phyloP scores from a whole-genome alignment of 2,888 invertebrate species.

The Synanthedon myopaeformis region DNA sequence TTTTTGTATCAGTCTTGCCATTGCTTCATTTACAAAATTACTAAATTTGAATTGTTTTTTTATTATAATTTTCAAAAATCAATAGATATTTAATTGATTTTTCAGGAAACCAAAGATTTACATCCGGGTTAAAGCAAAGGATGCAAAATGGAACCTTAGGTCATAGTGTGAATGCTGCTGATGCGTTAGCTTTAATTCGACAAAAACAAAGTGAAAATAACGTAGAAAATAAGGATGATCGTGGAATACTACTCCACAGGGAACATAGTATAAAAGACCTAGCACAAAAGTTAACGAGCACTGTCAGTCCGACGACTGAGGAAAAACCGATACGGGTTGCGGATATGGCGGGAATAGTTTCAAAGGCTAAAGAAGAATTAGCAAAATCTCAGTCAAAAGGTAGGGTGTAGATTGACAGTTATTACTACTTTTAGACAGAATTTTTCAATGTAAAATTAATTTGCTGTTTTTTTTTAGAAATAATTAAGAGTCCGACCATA shows the following conservation, averaged over 20 bases:
- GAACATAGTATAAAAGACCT: conserved; percentile 91
- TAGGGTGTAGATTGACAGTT: conserved; percentile 2
- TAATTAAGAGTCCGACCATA: conserved; percentile 76
- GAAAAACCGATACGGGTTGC: conserved; percentile 77
- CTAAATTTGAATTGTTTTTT: neutral
- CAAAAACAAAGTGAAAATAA: conserved; percentile 71
- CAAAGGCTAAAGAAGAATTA: conserved; percentile 92
- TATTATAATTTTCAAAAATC: conserved; percentile 1
- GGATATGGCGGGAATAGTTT: conserved; percentile 90
- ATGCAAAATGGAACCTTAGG: conserved; percentile 71
- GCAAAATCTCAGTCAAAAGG: conserved; percentile 88
- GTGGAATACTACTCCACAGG: conserved; percentile 78
- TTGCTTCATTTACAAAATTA: neutral
- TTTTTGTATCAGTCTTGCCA: neutral
- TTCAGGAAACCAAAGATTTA: conserved; percentile 70
- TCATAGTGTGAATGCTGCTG: conserved; percentile 61
- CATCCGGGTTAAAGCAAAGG: conserved; percentile 69
- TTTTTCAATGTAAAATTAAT: neutral
- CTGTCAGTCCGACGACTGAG: conserved; percentile 68
- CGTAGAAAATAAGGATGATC: conserved; percentile 68
- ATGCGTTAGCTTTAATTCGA: conserved; percentile 43
- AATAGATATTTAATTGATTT: conserved; percentile 2
- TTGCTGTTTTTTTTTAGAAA: conserved; percentile 56
- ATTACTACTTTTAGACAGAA: neutral
- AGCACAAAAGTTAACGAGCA: conserved; percentile 84